Conservation (phyloP, 2,888 invertebrate genomes). For the Cephus spinipes region DNA sequence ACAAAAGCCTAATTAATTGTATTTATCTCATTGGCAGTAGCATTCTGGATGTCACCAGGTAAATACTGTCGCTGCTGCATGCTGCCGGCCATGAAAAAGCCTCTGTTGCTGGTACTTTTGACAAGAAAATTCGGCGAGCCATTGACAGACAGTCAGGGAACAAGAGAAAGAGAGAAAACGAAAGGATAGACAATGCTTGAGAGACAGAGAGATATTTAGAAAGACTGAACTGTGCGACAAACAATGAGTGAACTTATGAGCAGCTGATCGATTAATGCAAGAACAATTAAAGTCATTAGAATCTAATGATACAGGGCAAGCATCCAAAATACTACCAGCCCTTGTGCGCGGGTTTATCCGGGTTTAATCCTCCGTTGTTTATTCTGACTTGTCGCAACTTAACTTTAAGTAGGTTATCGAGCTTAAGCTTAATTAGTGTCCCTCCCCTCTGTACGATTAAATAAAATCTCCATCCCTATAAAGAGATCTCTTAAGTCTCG, state of each 20-base stretch:
- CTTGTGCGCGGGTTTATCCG: neutral
- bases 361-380: neutral
- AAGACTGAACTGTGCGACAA: neutral
- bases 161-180: neutral
- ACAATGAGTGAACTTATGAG: neutral
- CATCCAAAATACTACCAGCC: neutral
- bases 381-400: neutral
- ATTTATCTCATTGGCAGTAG: neutral
- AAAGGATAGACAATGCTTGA: neutral
- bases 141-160: neutral
- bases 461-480: neutral
- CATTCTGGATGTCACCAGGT: neutral
- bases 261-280: neutral
- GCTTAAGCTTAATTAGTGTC: neutral
- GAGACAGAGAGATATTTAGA: neutral
- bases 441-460: neutral
- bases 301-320: neutral
- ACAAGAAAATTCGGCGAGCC: neutral
- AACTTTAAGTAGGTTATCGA: neutral
- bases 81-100: neutral
- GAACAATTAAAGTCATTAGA: neutral
- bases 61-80: neutral
- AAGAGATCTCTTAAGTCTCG: neutral
- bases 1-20: neutral
- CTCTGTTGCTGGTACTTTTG: neutral